A percentile compares a stretch with the other conserved stretches of the same genome.
These are phyloP conservation scores for Oreochromis spilurus DNA, from an alignment of 2,113 vertebrate genomes.

Conservation along the genomic window DNA sequence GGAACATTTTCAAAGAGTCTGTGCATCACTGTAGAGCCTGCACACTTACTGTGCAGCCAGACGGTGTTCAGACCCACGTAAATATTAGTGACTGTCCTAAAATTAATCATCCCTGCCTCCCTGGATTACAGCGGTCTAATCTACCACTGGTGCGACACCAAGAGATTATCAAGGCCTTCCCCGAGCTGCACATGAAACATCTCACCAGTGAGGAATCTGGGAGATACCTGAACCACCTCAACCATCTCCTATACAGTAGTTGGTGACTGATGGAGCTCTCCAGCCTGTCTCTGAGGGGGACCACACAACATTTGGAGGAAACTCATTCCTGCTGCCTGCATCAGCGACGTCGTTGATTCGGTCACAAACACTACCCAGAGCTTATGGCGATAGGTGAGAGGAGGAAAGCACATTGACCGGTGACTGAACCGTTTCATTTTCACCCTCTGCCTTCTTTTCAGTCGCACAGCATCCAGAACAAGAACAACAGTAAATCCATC, in stretches of 20 bases:
- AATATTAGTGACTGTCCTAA: neutral
- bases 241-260: accelerated
- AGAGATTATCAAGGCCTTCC: neutral
- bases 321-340: neutral
- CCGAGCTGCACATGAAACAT: neutral
- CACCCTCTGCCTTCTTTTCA: neutral
- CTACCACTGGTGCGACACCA: accelerated
- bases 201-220: neutral
- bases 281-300: neutral
- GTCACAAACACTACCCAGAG: neutral
- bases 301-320: neutral
- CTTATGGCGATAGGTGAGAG: accelerated
- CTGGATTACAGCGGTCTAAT: neutral
- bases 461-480: neutral
- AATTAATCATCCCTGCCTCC: accelerated
- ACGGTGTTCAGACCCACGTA: accelerated
- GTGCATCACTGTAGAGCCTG: neutral
- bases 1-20: neutral
- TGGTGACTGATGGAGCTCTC: neutral
- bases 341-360: accelerated
- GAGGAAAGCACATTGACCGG: neutral
- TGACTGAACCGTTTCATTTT: neutral
- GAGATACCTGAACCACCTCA: neutral
- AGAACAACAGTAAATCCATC: neutral
- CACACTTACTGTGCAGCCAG: neutral